A percentile compares a stretch with the other conserved stretches of the same genome.
Conservation (phyloP, 1,140 invertebrate species). For the Papilio polyxenes region DNA sequence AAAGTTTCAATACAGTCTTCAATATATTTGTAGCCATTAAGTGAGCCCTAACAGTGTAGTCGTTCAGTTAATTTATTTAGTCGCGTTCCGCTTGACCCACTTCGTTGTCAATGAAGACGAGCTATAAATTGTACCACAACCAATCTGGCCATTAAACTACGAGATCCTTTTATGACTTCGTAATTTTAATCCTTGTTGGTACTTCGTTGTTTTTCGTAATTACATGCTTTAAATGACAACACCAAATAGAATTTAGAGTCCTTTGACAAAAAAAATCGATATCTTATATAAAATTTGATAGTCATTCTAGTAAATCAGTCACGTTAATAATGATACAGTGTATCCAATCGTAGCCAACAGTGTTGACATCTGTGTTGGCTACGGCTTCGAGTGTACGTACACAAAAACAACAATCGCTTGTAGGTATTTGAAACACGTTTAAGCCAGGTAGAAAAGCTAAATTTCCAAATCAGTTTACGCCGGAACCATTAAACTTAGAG, state of each 20-base stretch:
- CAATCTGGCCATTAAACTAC: slow-evolving; percentile 56
- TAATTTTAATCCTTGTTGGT: slow-evolving; percentile 40
- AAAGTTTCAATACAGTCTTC: slow-evolving; percentile 42
- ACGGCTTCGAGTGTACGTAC: no score
- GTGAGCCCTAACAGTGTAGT: slow-evolving; percentile 46
- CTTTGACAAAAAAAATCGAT: no score
- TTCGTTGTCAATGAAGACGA: slow-evolving; percentile 68
- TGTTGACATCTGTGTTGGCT: no score
- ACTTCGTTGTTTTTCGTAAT: slow-evolving; percentile 1
- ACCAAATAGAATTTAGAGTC: background rate
- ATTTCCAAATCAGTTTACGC: no score
- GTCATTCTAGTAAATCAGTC: no score
- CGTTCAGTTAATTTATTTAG: slow-evolving; percentile 69
- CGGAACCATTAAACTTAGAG: no score
- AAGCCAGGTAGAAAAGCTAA: no score
- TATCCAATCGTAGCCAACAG: no score
- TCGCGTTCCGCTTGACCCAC: slow-evolving; percentile 70
- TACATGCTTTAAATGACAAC: background rate
- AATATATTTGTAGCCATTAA: slow-evolving; percentile 38
- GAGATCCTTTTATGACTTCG: slow-evolving; percentile 41
- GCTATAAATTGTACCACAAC: slow-evolving; percentile 66
- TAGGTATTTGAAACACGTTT: no score
- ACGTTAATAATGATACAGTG: no score
- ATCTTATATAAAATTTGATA: no score
- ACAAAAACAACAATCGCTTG: no score